Percentiles rank a stretch among this genome's conserved stretches.
Conservation (phyloP, 2,888 invertebrate genomes). For the Margaritifera margaritifera region DNA sequence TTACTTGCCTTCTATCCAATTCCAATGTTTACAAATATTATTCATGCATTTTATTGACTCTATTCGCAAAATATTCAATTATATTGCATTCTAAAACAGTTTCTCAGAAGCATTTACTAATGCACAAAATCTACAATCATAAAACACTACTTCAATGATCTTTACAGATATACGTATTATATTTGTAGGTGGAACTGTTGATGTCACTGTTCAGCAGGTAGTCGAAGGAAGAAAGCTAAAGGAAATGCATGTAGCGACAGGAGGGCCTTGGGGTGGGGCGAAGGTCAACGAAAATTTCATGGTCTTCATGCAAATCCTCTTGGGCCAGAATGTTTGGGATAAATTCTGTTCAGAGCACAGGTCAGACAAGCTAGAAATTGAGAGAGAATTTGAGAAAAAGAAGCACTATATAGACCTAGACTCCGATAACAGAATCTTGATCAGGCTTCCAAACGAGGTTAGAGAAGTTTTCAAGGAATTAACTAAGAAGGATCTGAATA, state of each 20-base stretch:
- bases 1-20: too few species aligned
- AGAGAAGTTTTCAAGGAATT: constrained; percentile 10
- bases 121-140: too few species aligned
- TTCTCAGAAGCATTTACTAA: too few species aligned
- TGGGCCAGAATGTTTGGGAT: constrained; percentile 5
- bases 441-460: constrained; percentile 6
- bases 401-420: constrained; percentile 4
- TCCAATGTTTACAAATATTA: too few species aligned
- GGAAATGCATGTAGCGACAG: constrained; percentile 10
- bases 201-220: constrained; percentile 9
- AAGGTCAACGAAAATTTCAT: constrained; percentile 10
- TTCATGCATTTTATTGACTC: too few species aligned
- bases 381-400: constrained; percentile 16
- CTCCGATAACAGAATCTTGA: constrained; percentile 3
- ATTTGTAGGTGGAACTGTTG: constrained; percentile 17
- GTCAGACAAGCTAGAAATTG: constrained; percentile 12
- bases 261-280: constrained; percentile 16
- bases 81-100: too few species aligned
- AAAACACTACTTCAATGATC: too few species aligned
- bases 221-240: constrained; percentile 7
- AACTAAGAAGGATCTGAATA: constrained; percentile 8
- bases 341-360: constrained; percentile 4
- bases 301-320: constrained; percentile 2
- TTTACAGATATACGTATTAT: too few species aligned
- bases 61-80: too few species aligned